A percentile compares a stretch with the other conserved stretches of the same genome.
Evolutionary conservation across 2,113 vertebrate species (phyloP).

Genomic region (Catagonus wagneri): DNA sequence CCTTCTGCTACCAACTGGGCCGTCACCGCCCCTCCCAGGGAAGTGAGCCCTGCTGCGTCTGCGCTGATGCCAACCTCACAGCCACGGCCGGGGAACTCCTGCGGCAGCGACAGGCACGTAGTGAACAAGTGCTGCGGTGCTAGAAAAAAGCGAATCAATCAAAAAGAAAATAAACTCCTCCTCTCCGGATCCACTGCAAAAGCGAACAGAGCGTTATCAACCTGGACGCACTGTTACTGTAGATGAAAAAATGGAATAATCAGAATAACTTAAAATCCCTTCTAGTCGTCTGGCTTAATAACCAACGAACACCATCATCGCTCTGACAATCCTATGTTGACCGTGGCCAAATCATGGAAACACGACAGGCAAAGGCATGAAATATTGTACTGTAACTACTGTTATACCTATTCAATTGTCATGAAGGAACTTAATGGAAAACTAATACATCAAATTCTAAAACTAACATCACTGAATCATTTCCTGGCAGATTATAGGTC

Average conservation of each 20-base stretch:
- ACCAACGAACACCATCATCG: not conserved
- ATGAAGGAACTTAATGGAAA: not conserved
- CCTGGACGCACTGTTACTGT: not conserved
- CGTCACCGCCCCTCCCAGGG: not conserved
- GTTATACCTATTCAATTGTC: not conserved
- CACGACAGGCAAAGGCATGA: not conserved
- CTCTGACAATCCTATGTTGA: not conserved
- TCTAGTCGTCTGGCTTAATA: not conserved
- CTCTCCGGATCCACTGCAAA: not conserved
- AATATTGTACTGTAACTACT: not conserved
- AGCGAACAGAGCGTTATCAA: not conserved
- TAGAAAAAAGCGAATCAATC: not conserved
- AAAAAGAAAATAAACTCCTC: not conserved
- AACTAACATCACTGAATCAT: not conserved
- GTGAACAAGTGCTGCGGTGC: not conserved
- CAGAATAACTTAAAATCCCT: not conserved
- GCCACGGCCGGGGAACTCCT: not conserved
- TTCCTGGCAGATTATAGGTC: not conserved
- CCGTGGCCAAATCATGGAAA: not conserved
- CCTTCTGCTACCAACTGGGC: not conserved
- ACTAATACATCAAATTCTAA: not conserved
- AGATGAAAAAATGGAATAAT: not conserved
- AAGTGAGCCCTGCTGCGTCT: not conserved
- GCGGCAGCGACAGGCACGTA: fast-evolving
- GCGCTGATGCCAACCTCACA: not conserved